Base-by-base conservation (phyloP, 1,140 invertebrate genomes). In the Diorhabda sublineata region DNA sequence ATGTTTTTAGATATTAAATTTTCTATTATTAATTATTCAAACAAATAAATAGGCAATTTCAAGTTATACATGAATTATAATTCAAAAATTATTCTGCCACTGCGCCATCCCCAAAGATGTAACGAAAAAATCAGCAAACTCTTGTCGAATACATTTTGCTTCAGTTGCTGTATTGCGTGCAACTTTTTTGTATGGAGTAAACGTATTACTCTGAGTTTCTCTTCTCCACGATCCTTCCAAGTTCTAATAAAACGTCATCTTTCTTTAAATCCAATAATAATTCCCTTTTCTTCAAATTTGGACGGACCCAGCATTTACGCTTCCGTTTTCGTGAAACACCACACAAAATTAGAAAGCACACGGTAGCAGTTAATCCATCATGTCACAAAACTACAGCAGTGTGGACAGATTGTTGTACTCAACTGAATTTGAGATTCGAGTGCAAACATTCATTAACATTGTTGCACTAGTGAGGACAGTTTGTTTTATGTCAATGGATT, bases 21-120 rank as follows among this genome's bases (percentile, higher is more conserved):
- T 52, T 52, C 45, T 52, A 52, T 52, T 52, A 52, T 52, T 52
- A 52, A 52, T 52, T 52, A 52, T 52, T 52, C 45, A 52, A 52
- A 52, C 45, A 52, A 52, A 52, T 52, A 52, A 52, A 52, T 52
- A 52, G 45, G 45, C 8, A 52, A 52, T 52, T 52, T 52, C 45
- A 52, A 52, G 5, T 52, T 52, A 5, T 52, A 52, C 8, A 52
- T 52, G 5, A 52, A 52, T 52, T 52, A 52, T 52, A 52, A 52
- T 52, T 52, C 45, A 52, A 52, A 6, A 52, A 52, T 52, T 52
- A 52, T 52, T 52, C 45, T 52, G 45, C 5, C 8, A 52, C 45
- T 2, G 45, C 45, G 2, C 45, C 8, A 52, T 52, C 45, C 45
- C 45, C 45, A 52, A 52, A 52, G 45, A 2, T 52, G 47, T 52